Conservation (phyloP, 2,113 vertebrate genomes). For the Saccopteryx bilineata region DNA sequence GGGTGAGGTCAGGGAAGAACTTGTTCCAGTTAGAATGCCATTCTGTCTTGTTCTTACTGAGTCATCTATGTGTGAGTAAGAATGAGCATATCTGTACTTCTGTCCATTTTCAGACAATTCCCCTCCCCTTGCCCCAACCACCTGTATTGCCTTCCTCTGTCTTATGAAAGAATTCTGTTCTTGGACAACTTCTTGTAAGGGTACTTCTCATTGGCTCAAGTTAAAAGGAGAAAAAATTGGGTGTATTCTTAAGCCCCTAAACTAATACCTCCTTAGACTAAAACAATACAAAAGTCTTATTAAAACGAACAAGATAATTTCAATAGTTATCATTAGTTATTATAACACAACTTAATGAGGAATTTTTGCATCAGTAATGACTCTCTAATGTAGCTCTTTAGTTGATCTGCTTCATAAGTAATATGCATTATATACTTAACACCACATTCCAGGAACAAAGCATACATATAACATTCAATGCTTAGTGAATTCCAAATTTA, state of each 20-base stretch:
- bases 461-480: not conserved
- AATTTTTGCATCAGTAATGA: slow-evolving; percentile 46
- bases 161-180: slow-evolving; percentile 24
- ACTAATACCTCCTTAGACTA: slow-evolving; percentile 30
- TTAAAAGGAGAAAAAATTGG: slow-evolving; percentile 32
- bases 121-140: not conserved
- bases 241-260: not conserved
- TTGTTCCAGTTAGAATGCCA: not conserved
- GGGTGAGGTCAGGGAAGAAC: not conserved
- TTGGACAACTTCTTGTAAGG: not conserved
- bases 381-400: not conserved
- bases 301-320: slow-evolving; percentile 20
- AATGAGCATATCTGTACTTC: not conserved
- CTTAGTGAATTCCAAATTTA: not conserved
- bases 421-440: not conserved
- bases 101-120: not conserved
- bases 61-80: not conserved
- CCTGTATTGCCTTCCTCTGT: not conserved
- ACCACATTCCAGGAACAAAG: slow-evolving; percentile 11
- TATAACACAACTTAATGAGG: slow-evolving; percentile 10
- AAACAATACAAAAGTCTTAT: slow-evolving; percentile 46
- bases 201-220: slow-evolving; percentile 35
- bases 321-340: slow-evolving; percentile 47
- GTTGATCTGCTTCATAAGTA: not conserved
- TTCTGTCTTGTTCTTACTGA: not conserved